Percentiles rank a stretch among this genome's conserved stretches.
These are phyloP conservation scores for Ageneiosus marmoratus DNA, from an alignment of 2,113 vertebrate genomes.

Conservation along the genomic window DNA sequence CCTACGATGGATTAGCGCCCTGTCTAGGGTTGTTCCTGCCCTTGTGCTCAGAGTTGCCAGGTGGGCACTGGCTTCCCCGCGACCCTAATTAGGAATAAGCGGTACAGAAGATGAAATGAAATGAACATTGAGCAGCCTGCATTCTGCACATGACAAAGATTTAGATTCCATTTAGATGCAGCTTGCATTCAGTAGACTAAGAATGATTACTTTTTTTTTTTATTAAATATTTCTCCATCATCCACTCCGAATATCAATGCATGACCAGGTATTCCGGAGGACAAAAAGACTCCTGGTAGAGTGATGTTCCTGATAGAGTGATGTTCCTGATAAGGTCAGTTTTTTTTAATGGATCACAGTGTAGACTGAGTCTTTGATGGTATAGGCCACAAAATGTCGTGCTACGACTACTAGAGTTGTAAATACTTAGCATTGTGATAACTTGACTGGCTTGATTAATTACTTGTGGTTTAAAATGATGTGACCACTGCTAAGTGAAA, in stretches of 20 bases:
- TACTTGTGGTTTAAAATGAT: background rate
- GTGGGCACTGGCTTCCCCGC: too few species aligned
- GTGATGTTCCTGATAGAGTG: background rate
- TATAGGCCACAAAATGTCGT: background rate
- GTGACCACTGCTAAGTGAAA: background rate
- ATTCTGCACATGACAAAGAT: constrained; percentile 12
- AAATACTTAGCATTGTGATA: background rate
- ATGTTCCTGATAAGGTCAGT: background rate
- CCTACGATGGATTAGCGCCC: too few species aligned
- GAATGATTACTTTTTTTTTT: background rate
- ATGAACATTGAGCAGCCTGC: constrained; percentile 4
- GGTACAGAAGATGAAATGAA: too few species aligned
- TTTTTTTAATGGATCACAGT: background rate
- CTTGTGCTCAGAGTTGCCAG: too few species aligned
- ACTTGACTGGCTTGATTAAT: background rate
- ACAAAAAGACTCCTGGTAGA: background rate
- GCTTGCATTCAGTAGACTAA: too few species aligned
- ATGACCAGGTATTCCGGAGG: background rate
- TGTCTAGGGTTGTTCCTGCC: too few species aligned
- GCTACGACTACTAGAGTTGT: background rate
- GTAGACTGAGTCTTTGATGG: background rate
- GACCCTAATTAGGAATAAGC: too few species aligned
- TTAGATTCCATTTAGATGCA: background rate
- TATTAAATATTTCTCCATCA: constrained; percentile 6
- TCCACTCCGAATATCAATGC: background rate